phyloP scores from a whole-genome alignment of 2,888 invertebrate genomes.

The Theretra japonica region DNA sequence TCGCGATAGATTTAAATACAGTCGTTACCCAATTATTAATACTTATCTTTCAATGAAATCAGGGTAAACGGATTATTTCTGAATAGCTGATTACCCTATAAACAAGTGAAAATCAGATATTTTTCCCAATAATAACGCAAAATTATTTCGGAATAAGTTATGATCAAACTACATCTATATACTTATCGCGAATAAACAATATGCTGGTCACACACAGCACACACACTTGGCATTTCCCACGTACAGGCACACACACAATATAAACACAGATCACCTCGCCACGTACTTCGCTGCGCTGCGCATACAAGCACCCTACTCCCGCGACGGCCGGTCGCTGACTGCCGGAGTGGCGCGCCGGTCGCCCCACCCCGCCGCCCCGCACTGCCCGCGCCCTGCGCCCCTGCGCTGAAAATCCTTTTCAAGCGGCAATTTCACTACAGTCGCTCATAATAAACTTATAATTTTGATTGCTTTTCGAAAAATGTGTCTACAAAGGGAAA shows the following conservation, averaged over 20 bases:
- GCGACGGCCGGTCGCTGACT: constrained; percentile 59
- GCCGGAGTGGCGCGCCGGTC: constrained; percentile 66
- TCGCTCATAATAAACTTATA: constrained; percentile 24
- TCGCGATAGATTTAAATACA: too few species aligned
- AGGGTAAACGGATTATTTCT: background rate
- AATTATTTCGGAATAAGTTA: background rate
- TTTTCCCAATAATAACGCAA: background rate
- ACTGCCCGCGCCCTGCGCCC: constrained; percentile 41
- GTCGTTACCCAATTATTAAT: too few species aligned
- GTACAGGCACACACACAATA: constrained; percentile 22
- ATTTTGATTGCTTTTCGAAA: constrained; percentile 26
- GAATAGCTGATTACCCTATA: background rate
- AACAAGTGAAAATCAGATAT: background rate
- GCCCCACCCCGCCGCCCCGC: constrained; percentile 45
- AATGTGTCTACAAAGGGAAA: constrained; percentile 10
- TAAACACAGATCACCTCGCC: constrained; percentile 29
- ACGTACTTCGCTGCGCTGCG: constrained; percentile 33
- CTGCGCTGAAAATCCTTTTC: constrained; percentile 62
- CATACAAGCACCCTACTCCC: constrained; percentile 28
- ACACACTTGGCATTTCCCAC: constrained; percentile 28
- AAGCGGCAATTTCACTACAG: constrained; percentile 47
- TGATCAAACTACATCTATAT: constrained; percentile 13
- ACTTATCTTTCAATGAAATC: too few species aligned
- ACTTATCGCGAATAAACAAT: constrained; percentile 21
- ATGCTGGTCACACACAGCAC: constrained; percentile 24